Percentiles rank a stretch among this genome's conserved stretches.
Evolutionary conservation across 2,113 vertebrate species (phyloP).

Genomic region (Carassius auratus): DNA sequence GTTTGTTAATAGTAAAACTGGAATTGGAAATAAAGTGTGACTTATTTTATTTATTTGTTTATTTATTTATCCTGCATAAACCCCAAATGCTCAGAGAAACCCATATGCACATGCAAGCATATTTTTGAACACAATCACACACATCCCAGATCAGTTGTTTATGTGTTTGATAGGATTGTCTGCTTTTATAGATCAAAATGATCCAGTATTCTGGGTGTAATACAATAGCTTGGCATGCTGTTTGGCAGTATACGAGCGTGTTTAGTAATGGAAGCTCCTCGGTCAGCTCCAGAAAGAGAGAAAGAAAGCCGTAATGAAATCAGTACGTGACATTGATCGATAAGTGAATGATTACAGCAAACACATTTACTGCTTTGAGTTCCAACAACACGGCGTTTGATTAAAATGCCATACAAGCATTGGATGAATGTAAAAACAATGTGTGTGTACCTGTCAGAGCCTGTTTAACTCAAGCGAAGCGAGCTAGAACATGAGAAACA

Average conservation of each 20-base stretch:
- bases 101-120: neutral
- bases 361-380: constrained; percentile 24
- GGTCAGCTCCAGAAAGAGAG: neutral
- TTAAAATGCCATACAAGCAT: constrained; percentile 35
- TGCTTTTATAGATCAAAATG: constrained; percentile 66
- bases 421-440: constrained; percentile 19
- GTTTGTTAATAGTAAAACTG: too few relatives aligned
- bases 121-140: constrained; percentile 27
- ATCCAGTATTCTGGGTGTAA: constrained; percentile 75
- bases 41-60: neutral
- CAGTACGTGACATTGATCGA: constrained; percentile 35
- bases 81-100: neutral
- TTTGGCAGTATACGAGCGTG: constrained; percentile 20
- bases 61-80: neutral
- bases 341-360: constrained; percentile 31
- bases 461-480: constrained; percentile 24
- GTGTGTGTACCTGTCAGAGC: constrained; percentile 35
- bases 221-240: constrained; percentile 68
- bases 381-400: constrained; percentile 25
- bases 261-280: neutral
- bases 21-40: too few relatives aligned
- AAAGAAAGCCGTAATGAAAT: constrained; percentile 10
- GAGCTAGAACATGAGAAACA: constrained; percentile 22
- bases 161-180: constrained; percentile 67
- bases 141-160: constrained; percentile 67